These are phyloP conservation scores for Zootermopsis nevadensis DNA, from an alignment of 2,888 invertebrate species.

Conservation along the genomic window DNA sequence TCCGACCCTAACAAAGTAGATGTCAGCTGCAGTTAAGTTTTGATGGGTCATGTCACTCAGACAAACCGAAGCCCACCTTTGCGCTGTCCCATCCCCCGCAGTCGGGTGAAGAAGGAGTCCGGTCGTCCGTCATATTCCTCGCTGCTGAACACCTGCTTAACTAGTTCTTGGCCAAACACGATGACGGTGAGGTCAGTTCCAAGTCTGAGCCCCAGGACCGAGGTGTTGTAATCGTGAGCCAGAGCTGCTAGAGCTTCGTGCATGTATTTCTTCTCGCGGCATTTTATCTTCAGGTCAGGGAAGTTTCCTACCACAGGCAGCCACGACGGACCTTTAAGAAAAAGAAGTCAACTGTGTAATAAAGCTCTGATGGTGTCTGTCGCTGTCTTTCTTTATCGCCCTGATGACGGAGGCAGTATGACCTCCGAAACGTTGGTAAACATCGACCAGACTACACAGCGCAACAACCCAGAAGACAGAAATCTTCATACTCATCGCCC, in stretches of 20 bases:
- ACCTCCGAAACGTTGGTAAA: not conserved
- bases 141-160: constrained; percentile 67
- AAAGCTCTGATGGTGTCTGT: not conserved
- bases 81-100: constrained; percentile 73
- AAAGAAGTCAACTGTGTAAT: not conserved
- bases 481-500: no score
- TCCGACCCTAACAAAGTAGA: no score
- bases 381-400: not conserved
- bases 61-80: not conserved
- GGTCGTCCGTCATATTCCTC: constrained; percentile 76
- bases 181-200: constrained; percentile 68
- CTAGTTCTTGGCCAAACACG: constrained; percentile 66
- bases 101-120: constrained; percentile 71
- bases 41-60: no score
- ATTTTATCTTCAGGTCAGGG: constrained; percentile 59
- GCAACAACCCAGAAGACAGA: not conserved
- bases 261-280: constrained; percentile 64
- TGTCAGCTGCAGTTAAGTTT: no score
- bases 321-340: constrained; percentile 65
- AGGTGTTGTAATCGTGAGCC: constrained; percentile 64
- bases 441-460: not conserved
- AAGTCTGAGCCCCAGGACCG: constrained; percentile 69
- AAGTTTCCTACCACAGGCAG: constrained; percentile 64
- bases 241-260: constrained; percentile 66
- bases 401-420: not conserved